Evolutionary conservation across 1,140 invertebrate genomes (phyloP).

Genomic region (Phocides pigmalion): DNA sequence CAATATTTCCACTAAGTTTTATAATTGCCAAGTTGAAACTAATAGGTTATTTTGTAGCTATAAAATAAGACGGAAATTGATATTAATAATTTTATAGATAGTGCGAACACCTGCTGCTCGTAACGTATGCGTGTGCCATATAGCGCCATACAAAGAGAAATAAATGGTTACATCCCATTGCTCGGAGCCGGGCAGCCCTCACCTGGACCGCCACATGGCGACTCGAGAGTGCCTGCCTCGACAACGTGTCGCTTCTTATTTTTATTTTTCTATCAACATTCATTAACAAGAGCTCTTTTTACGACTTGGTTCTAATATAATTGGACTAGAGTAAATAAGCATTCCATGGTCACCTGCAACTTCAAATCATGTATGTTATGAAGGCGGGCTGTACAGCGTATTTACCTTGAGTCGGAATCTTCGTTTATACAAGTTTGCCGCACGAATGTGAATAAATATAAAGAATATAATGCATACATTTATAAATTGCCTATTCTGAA

Average conservation of each 20-base stretch:
- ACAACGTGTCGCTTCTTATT: conserved; percentile 3
- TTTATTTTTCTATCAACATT: not conserved
- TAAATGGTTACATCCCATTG: conserved; percentile 22
- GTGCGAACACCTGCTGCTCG: conserved; percentile 7
- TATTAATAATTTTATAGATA: conserved; percentile 20
- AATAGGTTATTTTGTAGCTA: not conserved
- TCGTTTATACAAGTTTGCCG: no score
- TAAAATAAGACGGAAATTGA: conserved; percentile 1
- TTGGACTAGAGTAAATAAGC: no score
- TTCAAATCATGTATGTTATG: no score
- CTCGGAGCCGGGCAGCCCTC: conserved; percentile 1
- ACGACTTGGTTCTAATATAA: no score
- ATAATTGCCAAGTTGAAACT: not conserved
- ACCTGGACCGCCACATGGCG: conserved; percentile 20
- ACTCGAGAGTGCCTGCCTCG: not conserved
- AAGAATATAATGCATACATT: no score
- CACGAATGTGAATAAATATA: no score
- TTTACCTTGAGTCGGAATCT: no score
- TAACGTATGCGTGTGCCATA: conserved; percentile 26
- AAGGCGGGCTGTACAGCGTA: no score
- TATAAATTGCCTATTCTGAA: no score
- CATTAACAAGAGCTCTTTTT: no score
- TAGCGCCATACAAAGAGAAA: conserved; percentile 28
- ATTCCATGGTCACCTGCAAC: no score
- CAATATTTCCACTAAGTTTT: no score